A percentile compares a stretch with the other conserved stretches of the same genome.
phyloP scores from a whole-genome alignment of 2,113 vertebrate genomes.

The Brachypodius melanocephalos region DNA sequence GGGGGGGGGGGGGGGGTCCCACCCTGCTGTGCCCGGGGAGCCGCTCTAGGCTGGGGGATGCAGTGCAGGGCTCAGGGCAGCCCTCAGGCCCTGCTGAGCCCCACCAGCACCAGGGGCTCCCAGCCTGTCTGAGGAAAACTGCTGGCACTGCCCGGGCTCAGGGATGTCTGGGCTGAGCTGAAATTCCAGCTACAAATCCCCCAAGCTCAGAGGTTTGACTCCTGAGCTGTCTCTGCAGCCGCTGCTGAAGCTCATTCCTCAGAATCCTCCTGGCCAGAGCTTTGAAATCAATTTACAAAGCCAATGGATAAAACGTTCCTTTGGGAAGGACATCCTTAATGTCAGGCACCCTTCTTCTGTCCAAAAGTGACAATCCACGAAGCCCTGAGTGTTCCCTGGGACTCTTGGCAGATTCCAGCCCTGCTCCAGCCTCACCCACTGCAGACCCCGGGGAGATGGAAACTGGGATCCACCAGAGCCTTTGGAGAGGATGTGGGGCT shows the following conservation, averaged over 20 bases:
- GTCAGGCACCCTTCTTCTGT: neutral
- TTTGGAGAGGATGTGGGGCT: neutral
- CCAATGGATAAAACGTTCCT: neutral
- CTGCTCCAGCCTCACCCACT: neutral
- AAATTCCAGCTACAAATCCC: neutral
- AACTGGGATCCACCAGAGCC: fast-evolving
- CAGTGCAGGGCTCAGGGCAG: neutral
- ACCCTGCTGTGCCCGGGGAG: no score
- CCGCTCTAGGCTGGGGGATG: neutral
- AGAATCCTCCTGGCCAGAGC: neutral
- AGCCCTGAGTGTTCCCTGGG: neutral
- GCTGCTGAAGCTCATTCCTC: neutral
- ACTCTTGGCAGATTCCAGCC: neutral
- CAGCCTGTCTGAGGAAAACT: neutral
- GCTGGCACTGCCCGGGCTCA: fast-evolving
- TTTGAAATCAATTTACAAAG: neutral
- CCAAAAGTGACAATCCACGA: neutral
- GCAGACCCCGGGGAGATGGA: neutral
- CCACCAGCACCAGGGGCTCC: neutral
- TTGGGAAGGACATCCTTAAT: neutral
- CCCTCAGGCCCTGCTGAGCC: neutral
- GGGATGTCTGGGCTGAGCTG: neutral
- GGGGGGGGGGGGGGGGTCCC: fast-evolving
- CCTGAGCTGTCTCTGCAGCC: neutral
- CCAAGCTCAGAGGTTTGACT: neutral